A percentile compares a stretch with the other conserved stretches of the same genome.
Conservation (phyloP, 2,888 invertebrate genomes). For the Pseudanteris insignis region DNA sequence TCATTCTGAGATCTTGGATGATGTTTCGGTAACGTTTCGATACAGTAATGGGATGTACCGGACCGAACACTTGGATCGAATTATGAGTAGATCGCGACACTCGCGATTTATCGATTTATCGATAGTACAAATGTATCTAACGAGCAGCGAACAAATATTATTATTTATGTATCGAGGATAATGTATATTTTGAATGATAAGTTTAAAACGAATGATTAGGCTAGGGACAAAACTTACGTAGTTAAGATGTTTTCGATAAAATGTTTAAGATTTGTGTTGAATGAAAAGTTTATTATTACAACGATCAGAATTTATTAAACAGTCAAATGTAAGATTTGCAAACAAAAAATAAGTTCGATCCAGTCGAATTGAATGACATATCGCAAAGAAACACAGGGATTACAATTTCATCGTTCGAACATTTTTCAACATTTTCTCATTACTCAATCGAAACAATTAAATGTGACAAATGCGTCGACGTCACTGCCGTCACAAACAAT, state of each 20-base stretch:
- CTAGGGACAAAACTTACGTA: too few relatives aligned
- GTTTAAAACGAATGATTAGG: not conserved
- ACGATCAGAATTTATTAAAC: too few relatives aligned
- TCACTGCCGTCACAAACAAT: slow-evolving; percentile 35
- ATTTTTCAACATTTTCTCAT: slow-evolving; percentile 20
- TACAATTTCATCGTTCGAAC: too few relatives aligned
- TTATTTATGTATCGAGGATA: slow-evolving; percentile 7
- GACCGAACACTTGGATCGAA: slow-evolving; percentile 9
- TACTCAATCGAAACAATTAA: slow-evolving; percentile 22
- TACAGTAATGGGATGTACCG: slow-evolving; percentile 16
- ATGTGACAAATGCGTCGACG: slow-evolving; percentile 24
- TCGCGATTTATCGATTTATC: not conserved
- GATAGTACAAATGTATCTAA: slow-evolving; percentile 17
- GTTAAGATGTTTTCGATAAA: slow-evolving; percentile 15
- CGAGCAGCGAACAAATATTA: slow-evolving; percentile 21
- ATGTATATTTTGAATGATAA: slow-evolving; percentile 10
- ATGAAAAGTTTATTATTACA: not conserved
- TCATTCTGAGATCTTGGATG: slow-evolving; percentile 25
- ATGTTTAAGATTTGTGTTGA: slow-evolving; percentile 11
- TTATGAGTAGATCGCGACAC: slow-evolving; percentile 1
- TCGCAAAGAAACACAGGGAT: too few relatives aligned
- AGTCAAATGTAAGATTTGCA: not conserved
- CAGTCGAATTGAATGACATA: slow-evolving; percentile 12
- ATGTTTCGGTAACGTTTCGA: slow-evolving; percentile 19
- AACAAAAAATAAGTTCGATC: slow-evolving; percentile 15